A percentile compares a stretch with the other conserved stretches of the same genome.
phyloP scores from a whole-genome alignment of 1,140 invertebrate genomes.

The Sitodiplosis mosellana region DNA sequence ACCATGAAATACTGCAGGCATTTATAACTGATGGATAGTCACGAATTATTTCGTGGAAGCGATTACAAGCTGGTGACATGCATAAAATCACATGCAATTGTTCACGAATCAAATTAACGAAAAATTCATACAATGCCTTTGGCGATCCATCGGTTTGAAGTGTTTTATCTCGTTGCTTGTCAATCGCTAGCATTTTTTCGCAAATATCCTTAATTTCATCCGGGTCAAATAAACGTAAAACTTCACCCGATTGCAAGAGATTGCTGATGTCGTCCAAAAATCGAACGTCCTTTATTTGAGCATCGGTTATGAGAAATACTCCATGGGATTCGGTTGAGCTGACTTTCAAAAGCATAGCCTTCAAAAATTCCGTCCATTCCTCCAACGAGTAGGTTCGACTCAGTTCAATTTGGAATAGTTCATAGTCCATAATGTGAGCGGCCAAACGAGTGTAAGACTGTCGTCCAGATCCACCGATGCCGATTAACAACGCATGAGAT shows the following conservation, averaged over 20 bases:
- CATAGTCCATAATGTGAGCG: conserved; percentile 85
- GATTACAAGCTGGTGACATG: conserved; percentile 82
- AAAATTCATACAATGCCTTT: conserved; percentile 82
- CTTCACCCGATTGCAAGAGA: conserved; percentile 82
- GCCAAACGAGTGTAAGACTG: conserved; percentile 79
- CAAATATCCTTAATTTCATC: conserved; percentile 87
- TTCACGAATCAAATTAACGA: conserved; percentile 62
- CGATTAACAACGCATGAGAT: conserved; percentile 68
- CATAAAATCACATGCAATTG: conserved; percentile 83
- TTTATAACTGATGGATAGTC: conserved; percentile 92
- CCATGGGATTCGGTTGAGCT: conserved; percentile 69
- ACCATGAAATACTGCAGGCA: conserved; percentile 97
- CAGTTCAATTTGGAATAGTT: conserved; percentile 82
- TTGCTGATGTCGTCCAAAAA: conserved; percentile 91
- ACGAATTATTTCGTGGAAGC: conserved; percentile 66
- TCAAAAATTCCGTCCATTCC: conserved; percentile 86
- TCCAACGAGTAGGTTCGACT: conserved; percentile 60
- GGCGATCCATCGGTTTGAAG: conserved; percentile 83
- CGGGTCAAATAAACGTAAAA: conserved; percentile 73
- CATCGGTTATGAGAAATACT: conserved; percentile 81
- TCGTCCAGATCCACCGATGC: conserved; percentile 80
- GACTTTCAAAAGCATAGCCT: conserved; percentile 58
- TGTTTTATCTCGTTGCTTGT: conserved; percentile 74
- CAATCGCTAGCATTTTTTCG: conserved; percentile 84
- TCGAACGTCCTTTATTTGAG: conserved; percentile 84